Conservation (phyloP, 1,140 invertebrate species). For the Ceratoteleas bidentatus region DNA sequence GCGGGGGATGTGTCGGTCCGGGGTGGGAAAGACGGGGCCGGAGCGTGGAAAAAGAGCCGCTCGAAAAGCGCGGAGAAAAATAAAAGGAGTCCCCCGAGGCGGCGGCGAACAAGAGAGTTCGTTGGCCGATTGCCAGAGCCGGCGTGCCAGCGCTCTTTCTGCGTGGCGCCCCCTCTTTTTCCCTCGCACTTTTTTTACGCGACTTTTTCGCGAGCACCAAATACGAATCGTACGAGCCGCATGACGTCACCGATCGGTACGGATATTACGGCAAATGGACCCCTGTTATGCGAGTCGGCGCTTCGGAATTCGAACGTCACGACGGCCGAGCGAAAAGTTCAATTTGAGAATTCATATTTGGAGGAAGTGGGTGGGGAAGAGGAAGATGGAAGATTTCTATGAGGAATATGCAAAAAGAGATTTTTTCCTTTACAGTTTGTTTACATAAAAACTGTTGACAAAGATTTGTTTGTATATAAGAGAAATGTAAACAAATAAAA, state of each 20-base stretch:
- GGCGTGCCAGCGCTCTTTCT: constrained; percentile 42
- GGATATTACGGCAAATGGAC: constrained; percentile 13
- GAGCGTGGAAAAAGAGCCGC: constrained; percentile 36
- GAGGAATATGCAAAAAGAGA: too few species aligned
- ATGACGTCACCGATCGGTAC: constrained; percentile 46
- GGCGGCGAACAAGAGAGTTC: constrained; percentile 56
- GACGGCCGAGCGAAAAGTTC: too few species aligned
- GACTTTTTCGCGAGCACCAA: constrained; percentile 51
- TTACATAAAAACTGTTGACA: too few species aligned
- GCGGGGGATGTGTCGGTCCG: constrained; percentile 23
- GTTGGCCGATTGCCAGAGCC: constrained; percentile 58
- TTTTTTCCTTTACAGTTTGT: too few species aligned
- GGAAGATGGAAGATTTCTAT: too few species aligned
- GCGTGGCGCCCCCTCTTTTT: constrained; percentile 4
- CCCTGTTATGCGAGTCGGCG: constrained; percentile 2
- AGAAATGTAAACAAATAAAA: too few species aligned
- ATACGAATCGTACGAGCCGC: constrained; percentile 20
- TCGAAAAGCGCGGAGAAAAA: constrained; percentile 31
- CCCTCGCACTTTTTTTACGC: constrained; percentile 33
- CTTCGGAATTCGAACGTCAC: background rate
- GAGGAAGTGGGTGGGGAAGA: too few species aligned
- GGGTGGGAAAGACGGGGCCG: constrained; percentile 9
- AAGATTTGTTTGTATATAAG: too few species aligned
- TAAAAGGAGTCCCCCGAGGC: constrained; percentile 57
- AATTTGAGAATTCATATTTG: too few species aligned